Evolutionary conservation across 2,888 invertebrate species (phyloP).

Genomic region (Sinohyriopsis cumingii): DNA sequence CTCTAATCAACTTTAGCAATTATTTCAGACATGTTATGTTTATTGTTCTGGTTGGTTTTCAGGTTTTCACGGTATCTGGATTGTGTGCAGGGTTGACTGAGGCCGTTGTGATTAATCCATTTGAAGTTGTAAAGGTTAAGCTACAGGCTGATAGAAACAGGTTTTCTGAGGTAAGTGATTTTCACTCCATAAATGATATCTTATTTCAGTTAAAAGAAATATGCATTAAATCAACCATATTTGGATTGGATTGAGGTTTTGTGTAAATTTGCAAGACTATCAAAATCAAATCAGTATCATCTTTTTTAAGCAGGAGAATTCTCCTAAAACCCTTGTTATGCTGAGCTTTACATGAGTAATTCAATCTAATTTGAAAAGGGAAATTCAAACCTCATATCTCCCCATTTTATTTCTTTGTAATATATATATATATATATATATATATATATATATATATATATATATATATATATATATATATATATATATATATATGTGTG

Average conservation of each 20-base stretch:
- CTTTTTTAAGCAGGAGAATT: too few relatives aligned
- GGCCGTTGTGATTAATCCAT: slow-evolving; percentile 92
- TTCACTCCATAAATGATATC: not conserved
- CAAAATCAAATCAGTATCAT: too few relatives aligned
- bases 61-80: slow-evolving; percentile 92
- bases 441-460: too few relatives aligned
- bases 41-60: slow-evolving; percentile 51
- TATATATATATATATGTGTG: too few relatives aligned
- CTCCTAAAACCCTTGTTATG: too few relatives aligned
- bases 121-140: slow-evolving; percentile 95
- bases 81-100: slow-evolving; percentile 92
- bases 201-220: not conserved
- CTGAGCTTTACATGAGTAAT: too few relatives aligned
- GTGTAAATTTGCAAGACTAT: not conserved
- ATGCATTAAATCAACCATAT: not conserved
- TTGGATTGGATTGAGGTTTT: not conserved
- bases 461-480: too few relatives aligned
- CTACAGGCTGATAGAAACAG: slow-evolving; percentile 67
- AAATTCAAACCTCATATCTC: too few relatives aligned
- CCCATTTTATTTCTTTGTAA: too few relatives aligned
- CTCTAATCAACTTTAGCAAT: too few relatives aligned
- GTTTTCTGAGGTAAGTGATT: slow-evolving; percentile 44
- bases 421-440: too few relatives aligned
- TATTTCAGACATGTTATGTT: not conserved
- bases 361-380: too few relatives aligned